Evolutionary conservation across 2,113 vertebrate genomes (phyloP).

Genomic region (Stigmatopora argus): DNA sequence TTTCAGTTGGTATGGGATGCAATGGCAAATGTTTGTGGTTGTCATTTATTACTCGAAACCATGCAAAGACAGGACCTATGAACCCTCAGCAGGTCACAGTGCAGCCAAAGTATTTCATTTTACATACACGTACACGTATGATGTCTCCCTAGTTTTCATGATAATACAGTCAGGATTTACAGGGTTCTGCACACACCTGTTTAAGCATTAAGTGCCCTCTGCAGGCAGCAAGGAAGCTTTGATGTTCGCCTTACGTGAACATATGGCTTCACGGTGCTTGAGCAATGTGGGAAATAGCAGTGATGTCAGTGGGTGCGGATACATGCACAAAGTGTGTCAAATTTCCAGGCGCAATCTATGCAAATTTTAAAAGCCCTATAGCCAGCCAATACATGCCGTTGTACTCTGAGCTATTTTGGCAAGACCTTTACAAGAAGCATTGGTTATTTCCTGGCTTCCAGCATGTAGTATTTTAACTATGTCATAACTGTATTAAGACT

Average conservation of each 20-base stretch:
- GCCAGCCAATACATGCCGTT: too few relatives aligned
- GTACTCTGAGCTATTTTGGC: too few relatives aligned
- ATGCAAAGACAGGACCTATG: neutral
- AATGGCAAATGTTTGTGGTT: constrained; percentile 13
- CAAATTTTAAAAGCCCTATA: too few relatives aligned
- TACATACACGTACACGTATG: neutral
- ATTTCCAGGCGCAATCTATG: too few relatives aligned
- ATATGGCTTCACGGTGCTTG: constrained; percentile 9
- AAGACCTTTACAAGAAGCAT: too few relatives aligned
- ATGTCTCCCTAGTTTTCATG: constrained; percentile 25
- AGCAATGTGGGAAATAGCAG: constrained; percentile 13
- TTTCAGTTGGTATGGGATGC: neutral
- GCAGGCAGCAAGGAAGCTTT: constrained; percentile 46
- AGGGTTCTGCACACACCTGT: constrained; percentile 49
- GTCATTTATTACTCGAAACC: neutral
- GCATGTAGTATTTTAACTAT: too few relatives aligned
- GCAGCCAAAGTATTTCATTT: too few relatives aligned
- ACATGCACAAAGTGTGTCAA: too few relatives aligned
- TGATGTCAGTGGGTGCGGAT: constrained; percentile 1
- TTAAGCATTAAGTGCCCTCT: constrained; percentile 58
- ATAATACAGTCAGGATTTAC: constrained; percentile 16
- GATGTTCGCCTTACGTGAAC: constrained; percentile 31
- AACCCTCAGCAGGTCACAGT: too few relatives aligned
- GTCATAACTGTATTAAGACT: too few relatives aligned
- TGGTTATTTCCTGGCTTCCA: too few relatives aligned